Conservation (phyloP, 2,113 vertebrate species). For the Microtus pennsylvanicus region DNA sequence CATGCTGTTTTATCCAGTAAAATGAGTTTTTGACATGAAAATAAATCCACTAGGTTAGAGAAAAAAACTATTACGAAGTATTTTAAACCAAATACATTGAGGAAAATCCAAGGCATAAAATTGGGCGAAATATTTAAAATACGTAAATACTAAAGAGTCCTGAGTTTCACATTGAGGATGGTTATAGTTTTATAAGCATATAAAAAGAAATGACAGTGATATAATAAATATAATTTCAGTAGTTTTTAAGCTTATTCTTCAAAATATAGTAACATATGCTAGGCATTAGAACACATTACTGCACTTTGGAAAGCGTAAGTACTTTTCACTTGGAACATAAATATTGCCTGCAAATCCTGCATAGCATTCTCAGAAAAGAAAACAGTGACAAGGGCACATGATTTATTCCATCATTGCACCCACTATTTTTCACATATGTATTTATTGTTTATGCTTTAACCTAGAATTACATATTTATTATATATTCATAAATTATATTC, state of each 20-base stretch:
- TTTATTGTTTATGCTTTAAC: neutral
- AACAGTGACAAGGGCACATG: neutral
- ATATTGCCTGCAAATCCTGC: neutral
- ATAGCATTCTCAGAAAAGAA: neutral
- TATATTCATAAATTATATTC: neutral
- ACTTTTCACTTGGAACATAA: neutral
- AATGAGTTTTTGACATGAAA: conserved; percentile 24
- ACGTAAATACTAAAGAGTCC: neutral
- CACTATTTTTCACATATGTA: too few relatives aligned
- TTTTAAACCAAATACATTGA: neutral
- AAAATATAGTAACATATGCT: neutral
- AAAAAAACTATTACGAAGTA: neutral
- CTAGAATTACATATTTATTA: neutral
- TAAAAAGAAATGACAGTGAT: neutral
- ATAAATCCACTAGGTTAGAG: neutral
- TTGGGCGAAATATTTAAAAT: conserved; percentile 3
- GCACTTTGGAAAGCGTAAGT: neutral
- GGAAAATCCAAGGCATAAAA: neutral
- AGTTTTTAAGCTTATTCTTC: neutral
- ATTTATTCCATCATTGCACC: neutral
- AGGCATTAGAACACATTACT: neutral
- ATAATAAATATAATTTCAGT: neutral
- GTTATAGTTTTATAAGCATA: neutral
- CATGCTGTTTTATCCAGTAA: neutral
- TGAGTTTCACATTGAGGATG: neutral